Conservation (phyloP, 2,797 vertebrate genomes). For the Monodelphis domestica region DNA sequence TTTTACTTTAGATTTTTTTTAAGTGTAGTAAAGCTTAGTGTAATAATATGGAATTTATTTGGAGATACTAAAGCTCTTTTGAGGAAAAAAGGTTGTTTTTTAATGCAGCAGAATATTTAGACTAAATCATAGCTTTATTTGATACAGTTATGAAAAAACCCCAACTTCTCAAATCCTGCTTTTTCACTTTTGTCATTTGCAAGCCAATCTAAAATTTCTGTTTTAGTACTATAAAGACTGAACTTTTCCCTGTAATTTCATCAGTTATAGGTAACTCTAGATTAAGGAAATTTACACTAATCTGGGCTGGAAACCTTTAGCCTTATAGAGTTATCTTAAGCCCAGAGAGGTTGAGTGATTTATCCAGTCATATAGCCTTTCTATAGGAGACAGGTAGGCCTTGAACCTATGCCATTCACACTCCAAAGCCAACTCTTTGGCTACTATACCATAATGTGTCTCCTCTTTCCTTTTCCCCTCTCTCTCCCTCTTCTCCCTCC, state of each 20-base stretch:
- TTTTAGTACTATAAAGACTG: background rate
- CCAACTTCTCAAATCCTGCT: constrained; percentile 29
- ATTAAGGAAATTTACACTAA: background rate
- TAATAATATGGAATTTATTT: constrained; percentile 25
- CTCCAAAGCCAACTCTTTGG: background rate
- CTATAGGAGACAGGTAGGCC: background rate
- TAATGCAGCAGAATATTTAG: background rate
- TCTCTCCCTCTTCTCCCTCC: no score
- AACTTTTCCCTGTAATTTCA: background rate
- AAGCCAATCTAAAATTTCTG: background rate
- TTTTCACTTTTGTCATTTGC: constrained; percentile 35
- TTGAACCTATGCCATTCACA: background rate
- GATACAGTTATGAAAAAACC: constrained; percentile 23
- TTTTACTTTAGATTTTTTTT: constrained; percentile 32
- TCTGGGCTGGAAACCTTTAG: background rate
- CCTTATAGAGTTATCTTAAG: background rate
- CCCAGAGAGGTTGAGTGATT: background rate
- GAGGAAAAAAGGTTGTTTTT: constrained; percentile 38
- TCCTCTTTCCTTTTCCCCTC: background rate
- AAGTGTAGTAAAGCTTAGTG: background rate
- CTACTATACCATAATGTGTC: background rate
- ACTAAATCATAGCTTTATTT: constrained; percentile 19
- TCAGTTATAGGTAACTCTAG: no score
- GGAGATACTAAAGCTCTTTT: background rate
- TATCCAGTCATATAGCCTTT: background rate